Base-by-base conservation (phyloP, 2,888 invertebrate species). In the Rhingia campestris region DNA sequence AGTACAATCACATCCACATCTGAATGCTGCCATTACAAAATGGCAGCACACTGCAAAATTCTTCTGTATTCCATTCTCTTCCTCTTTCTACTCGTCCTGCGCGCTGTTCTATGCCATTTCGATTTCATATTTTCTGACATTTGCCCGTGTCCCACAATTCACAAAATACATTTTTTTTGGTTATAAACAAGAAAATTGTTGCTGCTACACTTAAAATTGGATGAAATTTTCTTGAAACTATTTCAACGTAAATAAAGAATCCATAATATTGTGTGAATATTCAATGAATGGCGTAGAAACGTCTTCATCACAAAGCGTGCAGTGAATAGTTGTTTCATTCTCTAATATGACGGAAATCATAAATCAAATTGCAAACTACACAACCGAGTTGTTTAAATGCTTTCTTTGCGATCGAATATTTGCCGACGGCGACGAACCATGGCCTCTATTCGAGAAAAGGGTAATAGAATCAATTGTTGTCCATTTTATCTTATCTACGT, bases 371-470 rank as follows among this genome's bases (percentile, higher is more conserved):
- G 43, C 84, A 10, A 74, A 69, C 51, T 80, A 72, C 14, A 75
- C 80, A 10, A 80, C 70, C 10, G 80, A 79, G 43, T 66, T 59
- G 33, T 70, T 76, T 0, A 86, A 81, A 56, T 87, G 87, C 63
- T 87, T 80, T 43, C 77, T 87, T 4, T 87, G 87, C 63, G 72
- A 86, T 66, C 67, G 64, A 39, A 59, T 79, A 10, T 86, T 86
- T 56, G 47, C 32, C 7, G 79, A 86, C 5, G 77, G 77, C 6
- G 87, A 87, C 9, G 76, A 86, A 32, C 79, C 86, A 1, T 82
- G 81, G 64, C 75, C 80, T 49, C 54, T 87, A 59, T 87, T 87
- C 43, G 86, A 84, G 39, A 86, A 86, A 41, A 53, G 87, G 64
- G 87, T 87, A 81, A 10, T 43, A 7, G 4, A 39, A 14, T 56